A percentile compares a stretch with the other conserved stretches of the same genome.
phyloP scores from a whole-genome alignment of 2,888 invertebrate genomes.

The Coleophora deauratella region DNA sequence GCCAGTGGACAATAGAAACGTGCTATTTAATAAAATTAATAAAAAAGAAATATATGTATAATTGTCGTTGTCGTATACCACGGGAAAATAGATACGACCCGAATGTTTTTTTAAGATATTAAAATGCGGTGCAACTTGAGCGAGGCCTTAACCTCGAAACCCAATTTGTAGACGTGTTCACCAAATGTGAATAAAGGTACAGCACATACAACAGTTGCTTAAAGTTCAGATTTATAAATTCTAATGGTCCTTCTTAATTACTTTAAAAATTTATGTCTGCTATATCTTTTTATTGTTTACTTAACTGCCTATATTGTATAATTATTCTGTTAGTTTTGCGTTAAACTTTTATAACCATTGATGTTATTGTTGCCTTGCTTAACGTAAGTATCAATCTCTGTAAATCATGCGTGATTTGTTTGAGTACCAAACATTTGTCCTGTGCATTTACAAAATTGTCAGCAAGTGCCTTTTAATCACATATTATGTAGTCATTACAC shows the following conservation, averaged over 20 bases:
- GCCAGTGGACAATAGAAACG: slow-evolving; percentile 12
- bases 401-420: background rate
- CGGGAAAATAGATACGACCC: slow-evolving; percentile 2
- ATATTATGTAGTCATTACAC: too few relatives aligned
- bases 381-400: background rate
- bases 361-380: background rate
- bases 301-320: background rate
- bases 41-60: too few relatives aligned
- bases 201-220: slow-evolving; percentile 37
- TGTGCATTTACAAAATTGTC: too few relatives aligned
- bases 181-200: slow-evolving; percentile 33
- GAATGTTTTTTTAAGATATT: slow-evolving; percentile 5
- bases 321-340: slow-evolving; percentile 1
- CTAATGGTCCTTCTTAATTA: too few relatives aligned
- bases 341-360: background rate
- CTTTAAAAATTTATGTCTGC: slow-evolving; percentile 19
- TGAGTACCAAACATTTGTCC: too few relatives aligned
- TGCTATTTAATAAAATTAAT: too few relatives aligned
- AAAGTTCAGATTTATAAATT: slow-evolving; percentile 22
- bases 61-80: background rate
- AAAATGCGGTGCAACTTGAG: slow-evolving; percentile 15
- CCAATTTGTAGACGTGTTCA: slow-evolving; percentile 47
- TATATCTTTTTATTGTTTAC: slow-evolving; percentile 21
- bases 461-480: too few relatives aligned
- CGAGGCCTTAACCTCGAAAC: slow-evolving; percentile 53